Percentiles rank a stretch among this genome's conserved stretches.
Evolutionary conservation across 2,113 vertebrate genomes (phyloP).

Genomic region (Gila orcuttii): DNA sequence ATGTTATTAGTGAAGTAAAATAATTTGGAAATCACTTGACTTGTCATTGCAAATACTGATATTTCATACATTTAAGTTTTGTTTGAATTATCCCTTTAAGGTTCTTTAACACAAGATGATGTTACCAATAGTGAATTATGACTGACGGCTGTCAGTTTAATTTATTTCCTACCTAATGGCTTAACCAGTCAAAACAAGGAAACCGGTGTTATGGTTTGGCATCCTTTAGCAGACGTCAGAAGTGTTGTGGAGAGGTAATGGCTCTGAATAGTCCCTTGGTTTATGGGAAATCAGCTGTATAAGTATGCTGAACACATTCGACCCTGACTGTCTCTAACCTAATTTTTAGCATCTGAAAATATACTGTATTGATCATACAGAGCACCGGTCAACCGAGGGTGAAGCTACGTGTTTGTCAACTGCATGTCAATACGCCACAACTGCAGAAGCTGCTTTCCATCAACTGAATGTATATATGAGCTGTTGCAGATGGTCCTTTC

Average conservation of each 20-base stretch:
- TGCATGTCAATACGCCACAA: slow-evolving; percentile 43
- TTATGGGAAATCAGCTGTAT: not conserved
- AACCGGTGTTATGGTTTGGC: not conserved
- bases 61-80: not conserved
- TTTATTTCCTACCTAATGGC: not conserved
- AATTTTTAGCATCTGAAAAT: slow-evolving; percentile 15
- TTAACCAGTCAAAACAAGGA: not conserved
- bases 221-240: not conserved
- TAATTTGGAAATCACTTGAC: not conserved
- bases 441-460: slow-evolving; percentile 25
- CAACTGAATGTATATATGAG: slow-evolving; percentile 25
- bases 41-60: not conserved
- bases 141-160: not conserved
- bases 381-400: not conserved
- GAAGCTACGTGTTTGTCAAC: slow-evolving; percentile 43
- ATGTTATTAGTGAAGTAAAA: not conserved
- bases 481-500: not conserved
- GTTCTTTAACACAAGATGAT: not conserved
- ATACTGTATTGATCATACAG: slow-evolving; percentile 29
- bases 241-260: slow-evolving; percentile 3
- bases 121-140: not conserved
- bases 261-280: not conserved
- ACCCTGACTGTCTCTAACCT: slow-evolving; percentile 30
- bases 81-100: not conserved
- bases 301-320: slow-evolving; percentile 16